Evolutionary conservation across 2,888 invertebrate genomes (phyloP).

Genomic region (Aromia moschata): DNA sequence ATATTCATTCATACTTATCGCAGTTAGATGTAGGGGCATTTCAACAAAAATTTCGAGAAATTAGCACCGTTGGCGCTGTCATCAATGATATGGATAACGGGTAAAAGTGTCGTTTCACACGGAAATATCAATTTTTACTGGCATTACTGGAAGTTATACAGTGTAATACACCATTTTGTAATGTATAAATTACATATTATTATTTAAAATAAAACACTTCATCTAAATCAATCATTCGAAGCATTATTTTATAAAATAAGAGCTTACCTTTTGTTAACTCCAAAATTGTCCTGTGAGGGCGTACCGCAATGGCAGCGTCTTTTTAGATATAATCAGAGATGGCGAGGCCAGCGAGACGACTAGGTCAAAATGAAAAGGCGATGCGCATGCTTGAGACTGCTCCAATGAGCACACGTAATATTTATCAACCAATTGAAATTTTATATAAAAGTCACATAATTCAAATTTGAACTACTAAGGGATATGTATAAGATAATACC

Average conservation of each 20-base stretch:
- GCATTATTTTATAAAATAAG: slow-evolving; percentile 31
- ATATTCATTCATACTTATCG: slow-evolving; percentile 51
- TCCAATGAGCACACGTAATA: slow-evolving; percentile 5
- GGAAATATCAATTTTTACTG: slow-evolving; percentile 36
- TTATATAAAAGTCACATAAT: no score
- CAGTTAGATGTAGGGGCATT: slow-evolving; percentile 69
- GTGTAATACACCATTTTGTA: slow-evolving; percentile 6
- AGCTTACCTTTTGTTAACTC: slow-evolving; percentile 63
- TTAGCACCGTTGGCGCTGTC: slow-evolving; percentile 76
- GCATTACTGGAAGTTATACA: slow-evolving; percentile 20
- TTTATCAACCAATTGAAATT: slow-evolving; percentile 1
- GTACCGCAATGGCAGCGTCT: slow-evolving; percentile 65
- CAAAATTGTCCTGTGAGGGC: slow-evolving; percentile 69
- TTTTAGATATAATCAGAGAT: slow-evolving; percentile 62
- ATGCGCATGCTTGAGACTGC: neutral
- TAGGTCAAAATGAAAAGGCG: neutral
- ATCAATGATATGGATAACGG: slow-evolving; percentile 66
- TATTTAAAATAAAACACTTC: neutral
- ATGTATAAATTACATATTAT: slow-evolving; percentile 1
- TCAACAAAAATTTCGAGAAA: slow-evolving; percentile 72
- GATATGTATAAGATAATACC: no score
- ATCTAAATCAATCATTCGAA: neutral
- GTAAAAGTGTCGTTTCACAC: slow-evolving; percentile 51
- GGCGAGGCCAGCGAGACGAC: slow-evolving; percentile 61
- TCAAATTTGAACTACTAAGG: no score